Evolutionary conservation across 1,140 invertebrate species (phyloP).

Genomic region (Babylonia areolata): DNA sequence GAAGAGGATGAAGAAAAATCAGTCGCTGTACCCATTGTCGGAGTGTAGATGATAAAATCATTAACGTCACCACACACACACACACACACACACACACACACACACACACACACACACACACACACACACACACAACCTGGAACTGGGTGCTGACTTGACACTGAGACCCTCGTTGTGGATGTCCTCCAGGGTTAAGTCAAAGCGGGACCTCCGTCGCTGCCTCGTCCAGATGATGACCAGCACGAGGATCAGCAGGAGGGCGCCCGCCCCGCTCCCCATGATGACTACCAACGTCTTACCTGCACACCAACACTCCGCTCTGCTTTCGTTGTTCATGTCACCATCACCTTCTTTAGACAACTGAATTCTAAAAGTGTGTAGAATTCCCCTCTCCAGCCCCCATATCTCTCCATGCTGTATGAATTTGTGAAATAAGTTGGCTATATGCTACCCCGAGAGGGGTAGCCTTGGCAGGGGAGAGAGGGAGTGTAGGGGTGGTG

Average conservation of each 20-base stretch:
- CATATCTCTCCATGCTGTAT: too few relatives aligned
- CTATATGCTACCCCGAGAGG: too few relatives aligned
- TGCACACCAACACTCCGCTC: slow-evolving; percentile 28
- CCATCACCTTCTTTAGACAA: too few relatives aligned
- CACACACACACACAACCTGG: slow-evolving; percentile 40
- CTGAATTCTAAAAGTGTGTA: too few relatives aligned
- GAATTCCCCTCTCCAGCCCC: too few relatives aligned
- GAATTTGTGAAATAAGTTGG: too few relatives aligned
- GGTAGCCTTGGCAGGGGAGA: too few relatives aligned
- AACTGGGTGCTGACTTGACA: slow-evolving; percentile 53
- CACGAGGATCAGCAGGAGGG: slow-evolving; percentile 48
- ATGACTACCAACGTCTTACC: slow-evolving; percentile 47
- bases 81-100: neutral
- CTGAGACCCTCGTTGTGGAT: slow-evolving; percentile 41
- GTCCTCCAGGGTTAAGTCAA: slow-evolving; percentile 45
- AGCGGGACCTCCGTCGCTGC: slow-evolving; percentile 37
- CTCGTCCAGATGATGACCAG: slow-evolving; percentile 43
- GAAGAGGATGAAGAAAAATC: too few relatives aligned
- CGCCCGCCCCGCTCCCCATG: slow-evolving; percentile 37
- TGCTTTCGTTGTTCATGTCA: too few relatives aligned
- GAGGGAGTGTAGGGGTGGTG: slow-evolving; percentile 22
- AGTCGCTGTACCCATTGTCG: too few relatives aligned
- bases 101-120: neutral
- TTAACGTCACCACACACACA: too few relatives aligned
- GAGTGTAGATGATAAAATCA: too few relatives aligned